Evolutionary conservation across 2,797 vertebrate genomes (phyloP), one percentile per base, ranked within the genome.

Genomic region (Aselliscus stoliczkanus): DNA sequence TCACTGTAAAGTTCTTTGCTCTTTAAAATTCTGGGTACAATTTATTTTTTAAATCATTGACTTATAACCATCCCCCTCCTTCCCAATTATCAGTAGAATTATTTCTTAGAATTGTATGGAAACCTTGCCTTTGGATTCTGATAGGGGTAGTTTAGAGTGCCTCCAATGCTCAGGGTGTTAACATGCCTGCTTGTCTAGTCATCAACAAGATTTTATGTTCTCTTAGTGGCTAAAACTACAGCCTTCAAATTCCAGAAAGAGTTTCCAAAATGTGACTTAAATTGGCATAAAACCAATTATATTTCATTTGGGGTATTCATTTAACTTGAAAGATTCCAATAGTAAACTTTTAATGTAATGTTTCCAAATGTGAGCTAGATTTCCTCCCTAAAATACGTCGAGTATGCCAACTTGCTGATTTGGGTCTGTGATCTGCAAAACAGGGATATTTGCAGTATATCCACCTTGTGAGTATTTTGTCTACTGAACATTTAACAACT

Each of bases 11-110:
- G 37, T 56, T 42, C 34, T 94, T 87, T 54, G 44, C 14, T 90
- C 17, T 39, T 95, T 73, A 76, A 88, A 93, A 88, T 90, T 93
- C 54, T 84, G 76, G 50, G 75, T 76, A 70, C 8, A 81, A 72
- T 90, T 93, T 60, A 25, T 75, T 80, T 72, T 93, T 83, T 27
- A 83, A 96, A 67, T 70, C 29, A 90, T 14, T 58, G 42, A 50
- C 37, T 70, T 31, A 54, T 67, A 39, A 34, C 5, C 3, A 6
- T 29, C 20, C 11, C 42, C 7, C 3, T 5, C 60, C 23, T 6
- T 9, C 6, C 27, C 5, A 7, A 73, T 80, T 86, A n/a, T n/a
- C n/a, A n/a, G n/a, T n/a, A 86, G 82, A 15, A 91, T 47, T 50
- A 37, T 91, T 76, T 90, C 80, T 86, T 42, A 87, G 76, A 54